A percentile compares a stretch with the other conserved stretches of the same genome.
phyloP scores from a whole-genome alignment of 2,113 vertebrate genomes.

The Bubalus kerabau region DNA sequence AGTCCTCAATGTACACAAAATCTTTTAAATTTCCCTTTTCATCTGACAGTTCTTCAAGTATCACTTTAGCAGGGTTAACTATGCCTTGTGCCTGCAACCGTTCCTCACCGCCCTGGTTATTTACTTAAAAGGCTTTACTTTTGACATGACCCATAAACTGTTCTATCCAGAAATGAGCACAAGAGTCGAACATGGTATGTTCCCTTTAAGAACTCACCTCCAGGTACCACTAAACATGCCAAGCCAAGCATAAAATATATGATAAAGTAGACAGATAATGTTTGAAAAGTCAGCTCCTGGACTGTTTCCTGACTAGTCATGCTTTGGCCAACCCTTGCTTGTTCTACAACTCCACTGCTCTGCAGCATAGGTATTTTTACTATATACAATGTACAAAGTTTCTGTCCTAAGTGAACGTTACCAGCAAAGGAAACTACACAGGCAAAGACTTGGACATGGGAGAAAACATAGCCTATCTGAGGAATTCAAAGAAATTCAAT shows the following conservation, averaged over 20 bases:
- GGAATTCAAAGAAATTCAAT: not conserved
- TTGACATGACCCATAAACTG: not conserved
- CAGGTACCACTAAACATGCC: not conserved
- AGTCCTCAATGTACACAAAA: not conserved
- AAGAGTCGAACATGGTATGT: accelerated
- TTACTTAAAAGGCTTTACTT: not conserved
- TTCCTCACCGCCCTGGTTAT: not conserved
- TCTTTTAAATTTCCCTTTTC: not conserved
- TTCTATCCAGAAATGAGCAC: not conserved
- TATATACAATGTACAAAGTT: not conserved
- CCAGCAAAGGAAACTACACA: not conserved
- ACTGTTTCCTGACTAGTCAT: not conserved
- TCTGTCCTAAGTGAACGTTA: not conserved
- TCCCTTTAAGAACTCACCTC: not conserved
- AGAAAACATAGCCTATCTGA: not conserved
- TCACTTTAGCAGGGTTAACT: not conserved
- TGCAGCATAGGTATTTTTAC: not conserved
- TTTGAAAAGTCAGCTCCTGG: not conserved
- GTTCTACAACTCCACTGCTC: not conserved
- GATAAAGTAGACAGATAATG: not conserved
- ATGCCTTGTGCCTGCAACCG: not conserved
- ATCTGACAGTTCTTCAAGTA: not conserved
- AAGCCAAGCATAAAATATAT: not conserved
- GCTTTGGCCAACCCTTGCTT: not conserved
- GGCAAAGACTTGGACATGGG: not conserved